These are phyloP conservation scores for Ictidomys tridecemlineatus DNA, from an alignment of 2,113 vertebrate species.

Conservation along the genomic window DNA sequence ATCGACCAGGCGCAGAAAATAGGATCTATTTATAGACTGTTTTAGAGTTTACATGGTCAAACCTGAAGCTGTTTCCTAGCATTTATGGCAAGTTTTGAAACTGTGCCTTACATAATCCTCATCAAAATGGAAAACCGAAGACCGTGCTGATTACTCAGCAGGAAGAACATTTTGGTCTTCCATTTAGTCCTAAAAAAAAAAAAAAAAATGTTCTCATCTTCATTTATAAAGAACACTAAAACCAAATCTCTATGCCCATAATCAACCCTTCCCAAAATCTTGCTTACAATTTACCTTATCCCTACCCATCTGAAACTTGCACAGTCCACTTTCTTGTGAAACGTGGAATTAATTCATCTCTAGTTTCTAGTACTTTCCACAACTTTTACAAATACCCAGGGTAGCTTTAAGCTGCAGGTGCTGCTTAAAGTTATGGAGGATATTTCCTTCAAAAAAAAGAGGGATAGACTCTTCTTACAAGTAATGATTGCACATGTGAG, in stretches of 20 bases:
- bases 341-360: constrained; percentile 46
- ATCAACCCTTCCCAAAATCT: background rate
- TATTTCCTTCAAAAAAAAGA: background rate
- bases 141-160: background rate
- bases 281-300: background rate
- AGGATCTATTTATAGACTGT: background rate
- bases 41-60: background rate
- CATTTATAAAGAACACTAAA: background rate
- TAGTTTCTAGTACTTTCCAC: constrained; percentile 3
- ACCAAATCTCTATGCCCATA: background rate
- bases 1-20: background rate
- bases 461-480: background rate
- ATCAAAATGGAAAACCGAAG: background rate
- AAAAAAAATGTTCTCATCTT: background rate
- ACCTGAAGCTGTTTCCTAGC: background rate
- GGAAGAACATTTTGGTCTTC: background rate
- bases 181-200: constrained; percentile 27
- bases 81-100: constrained; percentile 7
- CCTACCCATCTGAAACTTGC: background rate
- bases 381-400: background rate
- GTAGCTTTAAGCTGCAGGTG: background rate
- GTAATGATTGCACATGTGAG: background rate
- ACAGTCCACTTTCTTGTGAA: background rate
- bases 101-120: background rate
- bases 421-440: background rate